Percentiles rank a stretch among this genome's conserved stretches.
Evolutionary conservation across 2,113 vertebrate species (phyloP).

Genomic region (Mugil cephalus): DNA sequence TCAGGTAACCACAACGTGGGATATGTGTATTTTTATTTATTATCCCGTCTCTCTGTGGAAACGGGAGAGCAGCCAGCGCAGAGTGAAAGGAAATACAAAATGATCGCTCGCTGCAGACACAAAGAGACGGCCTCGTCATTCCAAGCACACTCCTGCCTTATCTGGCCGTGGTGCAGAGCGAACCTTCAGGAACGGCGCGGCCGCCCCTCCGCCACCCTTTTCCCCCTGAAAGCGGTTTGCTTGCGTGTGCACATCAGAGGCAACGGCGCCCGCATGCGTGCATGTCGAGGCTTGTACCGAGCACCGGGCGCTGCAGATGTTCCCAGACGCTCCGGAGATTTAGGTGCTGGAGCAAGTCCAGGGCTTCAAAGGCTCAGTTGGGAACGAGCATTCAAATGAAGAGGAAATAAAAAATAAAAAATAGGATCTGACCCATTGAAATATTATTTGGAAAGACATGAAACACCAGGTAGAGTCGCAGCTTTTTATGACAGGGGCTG

Average conservation of each 20-base stretch:
- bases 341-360: slow-evolving; percentile 47
- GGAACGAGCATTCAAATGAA: slow-evolving; percentile 59
- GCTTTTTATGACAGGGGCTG: neutral
- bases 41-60: slow-evolving; percentile 15
- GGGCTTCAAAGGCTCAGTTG: slow-evolving; percentile 64
- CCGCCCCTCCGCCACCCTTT: slow-evolving; percentile 11
- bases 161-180: slow-evolving; percentile 19
- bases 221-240: slow-evolving; percentile 22
- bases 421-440: slow-evolving; percentile 18
- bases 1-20: slow-evolving; percentile 37
- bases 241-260: slow-evolving; percentile 43
- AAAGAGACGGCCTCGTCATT: slow-evolving; percentile 22
- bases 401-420: too few species aligned
- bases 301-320: slow-evolving; percentile 30
- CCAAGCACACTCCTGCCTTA: slow-evolving; percentile 2
- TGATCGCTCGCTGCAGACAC: slow-evolving; percentile 15
- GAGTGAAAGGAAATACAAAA: slow-evolving; percentile 39
- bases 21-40: neutral
- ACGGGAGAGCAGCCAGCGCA: neutral
- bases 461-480: slow-evolving; percentile 14
- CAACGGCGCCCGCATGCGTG: slow-evolving; percentile 29
- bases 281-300: slow-evolving; percentile 21
- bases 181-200: slow-evolving; percentile 46
- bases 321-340: slow-evolving; percentile 57
- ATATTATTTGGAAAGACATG: slow-evolving; percentile 7